These are phyloP conservation scores for Sylvia borin DNA, from an alignment of 2,797 vertebrate species.

Conservation along the genomic window DNA sequence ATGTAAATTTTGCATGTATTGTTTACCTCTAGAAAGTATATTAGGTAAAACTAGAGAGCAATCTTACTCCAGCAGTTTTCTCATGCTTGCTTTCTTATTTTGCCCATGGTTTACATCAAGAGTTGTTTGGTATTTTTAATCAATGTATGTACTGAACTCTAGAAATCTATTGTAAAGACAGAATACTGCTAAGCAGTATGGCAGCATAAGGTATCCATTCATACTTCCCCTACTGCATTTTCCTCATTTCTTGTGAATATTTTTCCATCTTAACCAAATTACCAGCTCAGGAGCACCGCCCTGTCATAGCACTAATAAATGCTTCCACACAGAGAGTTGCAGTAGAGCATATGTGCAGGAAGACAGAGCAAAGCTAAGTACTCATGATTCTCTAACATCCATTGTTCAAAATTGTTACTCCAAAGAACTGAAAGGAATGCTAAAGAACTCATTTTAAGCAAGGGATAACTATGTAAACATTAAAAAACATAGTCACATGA, in stretches of 20 bases:
- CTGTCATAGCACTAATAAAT: neutral
- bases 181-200: neutral
- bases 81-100: neutral
- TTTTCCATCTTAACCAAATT: neutral
- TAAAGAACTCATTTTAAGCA: constrained; percentile 3
- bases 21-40: neutral
- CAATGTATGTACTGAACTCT: neutral
- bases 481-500: constrained; percentile 6
- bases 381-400: neutral
- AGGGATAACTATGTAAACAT: constrained; percentile 8
- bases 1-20: neutral
- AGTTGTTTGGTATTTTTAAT: neutral
- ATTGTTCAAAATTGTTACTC: neutral
- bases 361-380: constrained; percentile 8
- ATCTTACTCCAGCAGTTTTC: neutral
- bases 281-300: neutral
- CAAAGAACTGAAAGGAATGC: constrained; percentile 7
- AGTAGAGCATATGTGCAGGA: neutral
- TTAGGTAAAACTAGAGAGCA: neutral
- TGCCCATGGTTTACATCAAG: neutral
- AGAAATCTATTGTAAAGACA: neutral
- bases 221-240: neutral
- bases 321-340: neutral
- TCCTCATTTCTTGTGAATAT: neutral
- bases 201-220: neutral